A percentile compares a stretch with the other conserved stretches of the same genome.
Evolutionary conservation across 2,113 vertebrate species (phyloP).

Genomic region (Serilophus lunatus): DNA sequence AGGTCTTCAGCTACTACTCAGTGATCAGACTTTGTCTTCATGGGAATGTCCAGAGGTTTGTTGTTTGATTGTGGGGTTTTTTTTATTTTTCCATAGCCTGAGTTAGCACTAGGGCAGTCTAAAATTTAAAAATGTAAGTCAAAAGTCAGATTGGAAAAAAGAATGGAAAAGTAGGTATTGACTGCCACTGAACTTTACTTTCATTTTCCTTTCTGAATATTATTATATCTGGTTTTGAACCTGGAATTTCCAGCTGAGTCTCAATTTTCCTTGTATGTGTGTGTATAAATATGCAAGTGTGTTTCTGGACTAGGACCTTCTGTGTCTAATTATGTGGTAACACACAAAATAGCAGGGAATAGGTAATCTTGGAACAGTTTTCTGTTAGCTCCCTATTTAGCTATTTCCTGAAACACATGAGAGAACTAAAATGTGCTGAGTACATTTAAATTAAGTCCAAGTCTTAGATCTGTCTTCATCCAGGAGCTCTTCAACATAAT

Average conservation of each 20-base stretch:
- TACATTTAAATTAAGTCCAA: not conserved
- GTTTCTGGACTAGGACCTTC: not conserved
- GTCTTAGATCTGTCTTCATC: not conserved
- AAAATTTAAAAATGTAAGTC: not conserved
- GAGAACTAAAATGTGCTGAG: not conserved
- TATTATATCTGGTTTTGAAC: not conserved
- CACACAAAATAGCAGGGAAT: not conserved
- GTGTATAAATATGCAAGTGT: not conserved
- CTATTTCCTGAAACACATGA: not conserved
- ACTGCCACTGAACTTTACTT: not conserved
- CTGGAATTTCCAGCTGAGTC: not conserved
- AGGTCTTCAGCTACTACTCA: not conserved
- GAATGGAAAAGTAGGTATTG: not conserved
- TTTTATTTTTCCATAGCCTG: not conserved
- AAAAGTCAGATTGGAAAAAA: not conserved
- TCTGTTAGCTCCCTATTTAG: not conserved
- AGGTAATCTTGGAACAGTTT: not conserved
- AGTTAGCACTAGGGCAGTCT: not conserved
- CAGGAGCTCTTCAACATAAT: not conserved
- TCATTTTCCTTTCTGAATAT: not conserved
- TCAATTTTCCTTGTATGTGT: fast-evolving
- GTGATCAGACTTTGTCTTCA: not conserved
- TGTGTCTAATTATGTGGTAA: not conserved
- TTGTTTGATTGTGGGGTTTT: not conserved
- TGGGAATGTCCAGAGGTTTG: not conserved